Conservation (phyloP, 1,140 invertebrate species). For the Drosophila ficusphila region DNA sequence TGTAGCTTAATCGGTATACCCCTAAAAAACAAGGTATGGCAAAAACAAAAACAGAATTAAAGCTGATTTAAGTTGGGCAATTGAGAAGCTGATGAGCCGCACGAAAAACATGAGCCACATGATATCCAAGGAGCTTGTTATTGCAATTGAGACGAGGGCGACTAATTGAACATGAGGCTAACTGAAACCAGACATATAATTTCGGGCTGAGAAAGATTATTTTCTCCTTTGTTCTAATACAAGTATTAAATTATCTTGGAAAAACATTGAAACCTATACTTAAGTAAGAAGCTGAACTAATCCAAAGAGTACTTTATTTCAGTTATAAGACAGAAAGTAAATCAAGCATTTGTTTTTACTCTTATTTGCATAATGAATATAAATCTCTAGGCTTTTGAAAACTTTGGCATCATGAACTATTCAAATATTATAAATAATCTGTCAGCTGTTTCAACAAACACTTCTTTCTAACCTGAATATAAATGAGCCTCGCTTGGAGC, state of each 20-base stretch:
- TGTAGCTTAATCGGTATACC: neutral
- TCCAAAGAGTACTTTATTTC: neutral
- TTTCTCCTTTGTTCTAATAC: neutral
- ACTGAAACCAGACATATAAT: slow-evolving; percentile 1
- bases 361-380: too few species aligned
- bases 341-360: too few species aligned
- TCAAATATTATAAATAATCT: too few species aligned
- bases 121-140: slow-evolving; percentile 39
- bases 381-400: too few species aligned
- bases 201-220: neutral
- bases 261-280: neutral
- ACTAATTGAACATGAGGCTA: slow-evolving; percentile 54
- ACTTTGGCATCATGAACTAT: too few species aligned
- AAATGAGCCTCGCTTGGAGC: slow-evolving; percentile 5
- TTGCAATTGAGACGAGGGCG: slow-evolving; percentile 39
- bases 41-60: slow-evolving; percentile 24
- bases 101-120: slow-evolving; percentile 32
- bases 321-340: too few species aligned
- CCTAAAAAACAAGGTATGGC: too few species aligned
- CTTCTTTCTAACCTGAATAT: slow-evolving; percentile 6
- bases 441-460: too few species aligned
- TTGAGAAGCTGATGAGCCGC: slow-evolving; percentile 28
- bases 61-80: slow-evolving; percentile 29
- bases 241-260: neutral
- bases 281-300: neutral